These are phyloP conservation scores for Thunnus thynnus DNA, from an alignment of 2,113 vertebrate genomes.

Conservation along the genomic window DNA sequence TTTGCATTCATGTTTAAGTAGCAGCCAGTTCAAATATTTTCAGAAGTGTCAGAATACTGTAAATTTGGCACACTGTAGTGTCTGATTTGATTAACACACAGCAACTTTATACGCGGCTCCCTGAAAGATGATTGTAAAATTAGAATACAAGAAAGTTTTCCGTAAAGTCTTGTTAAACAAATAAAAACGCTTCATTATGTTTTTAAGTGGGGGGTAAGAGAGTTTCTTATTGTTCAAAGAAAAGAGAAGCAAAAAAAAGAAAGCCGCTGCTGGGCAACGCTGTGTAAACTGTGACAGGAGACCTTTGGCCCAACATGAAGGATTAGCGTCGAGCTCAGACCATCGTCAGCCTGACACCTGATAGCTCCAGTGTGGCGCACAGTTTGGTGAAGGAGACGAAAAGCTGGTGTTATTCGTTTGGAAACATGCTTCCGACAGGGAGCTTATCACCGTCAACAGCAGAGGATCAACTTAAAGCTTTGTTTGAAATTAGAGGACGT, in stretches of 20 bases:
- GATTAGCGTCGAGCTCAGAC: constrained; percentile 45
- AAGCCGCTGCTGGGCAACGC: neutral
- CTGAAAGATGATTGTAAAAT: neutral
- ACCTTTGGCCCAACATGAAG: constrained; percentile 63
- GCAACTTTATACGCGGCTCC: neutral
- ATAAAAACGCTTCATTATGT: neutral
- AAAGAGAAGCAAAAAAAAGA: neutral
- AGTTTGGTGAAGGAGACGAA: constrained; percentile 21
- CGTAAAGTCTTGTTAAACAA: no score
- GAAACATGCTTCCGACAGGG: constrained; percentile 50
- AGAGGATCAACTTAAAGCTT: constrained; percentile 20
- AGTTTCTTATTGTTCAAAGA: neutral
- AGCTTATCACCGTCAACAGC: constrained; percentile 27
- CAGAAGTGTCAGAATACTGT: neutral
- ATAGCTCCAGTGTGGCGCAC: constrained; percentile 54
- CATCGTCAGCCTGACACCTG: constrained; percentile 69
- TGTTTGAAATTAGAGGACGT: constrained; percentile 29
- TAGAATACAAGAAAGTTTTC: neutral
- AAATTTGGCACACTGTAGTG: neutral
- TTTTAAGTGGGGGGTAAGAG: neutral
- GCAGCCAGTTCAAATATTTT: neutral
- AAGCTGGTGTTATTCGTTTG: constrained; percentile 19
- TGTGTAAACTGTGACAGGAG: constrained; percentile 23
- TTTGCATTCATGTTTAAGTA: neutral
- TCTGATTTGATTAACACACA: neutral